These are phyloP conservation scores for Varanus komodoensis DNA, from an alignment of 2,113 vertebrate genomes.

Conservation along the genomic window DNA sequence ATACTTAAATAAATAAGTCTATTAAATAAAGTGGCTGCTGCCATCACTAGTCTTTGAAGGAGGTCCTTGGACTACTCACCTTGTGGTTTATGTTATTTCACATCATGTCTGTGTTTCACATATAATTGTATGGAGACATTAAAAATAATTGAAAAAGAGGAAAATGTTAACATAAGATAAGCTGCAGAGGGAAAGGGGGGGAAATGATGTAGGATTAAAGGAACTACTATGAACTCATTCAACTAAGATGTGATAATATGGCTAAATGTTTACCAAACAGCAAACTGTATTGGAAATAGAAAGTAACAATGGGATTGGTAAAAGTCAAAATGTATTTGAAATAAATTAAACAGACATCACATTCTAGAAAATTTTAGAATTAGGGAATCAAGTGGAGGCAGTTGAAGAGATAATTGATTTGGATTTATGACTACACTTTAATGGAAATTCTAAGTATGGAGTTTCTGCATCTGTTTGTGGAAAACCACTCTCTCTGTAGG, in stretches of 20 bases:
- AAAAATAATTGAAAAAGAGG: too few relatives aligned
- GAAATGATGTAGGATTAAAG: neutral
- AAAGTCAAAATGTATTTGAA: neutral
- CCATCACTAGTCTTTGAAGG: too few relatives aligned
- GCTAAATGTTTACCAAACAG: neutral
- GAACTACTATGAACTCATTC: neutral
- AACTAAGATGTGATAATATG: neutral
- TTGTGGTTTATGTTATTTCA: too few relatives aligned
- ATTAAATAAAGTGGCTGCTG: too few relatives aligned
- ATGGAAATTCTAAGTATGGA: neutral
- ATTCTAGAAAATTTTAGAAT: neutral
- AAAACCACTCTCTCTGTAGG: accelerated
- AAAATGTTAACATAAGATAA: too few relatives aligned
- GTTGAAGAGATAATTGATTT: neutral
- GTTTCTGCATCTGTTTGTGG: neutral
- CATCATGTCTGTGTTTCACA: neutral
- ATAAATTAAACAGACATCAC: neutral
- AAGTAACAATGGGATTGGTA: neutral
- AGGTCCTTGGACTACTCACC: too few relatives aligned
- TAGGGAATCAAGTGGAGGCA: neutral
- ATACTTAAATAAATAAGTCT: too few relatives aligned
- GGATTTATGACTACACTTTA: neutral
- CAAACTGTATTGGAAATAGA: neutral
- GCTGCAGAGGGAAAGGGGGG: neutral
- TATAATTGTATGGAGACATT: neutral